A percentile compares a stretch with the other conserved stretches of the same genome.
phyloP scores from a whole-genome alignment of 2,888 invertebrate species.

The Stenchaetothrips biformis region DNA sequence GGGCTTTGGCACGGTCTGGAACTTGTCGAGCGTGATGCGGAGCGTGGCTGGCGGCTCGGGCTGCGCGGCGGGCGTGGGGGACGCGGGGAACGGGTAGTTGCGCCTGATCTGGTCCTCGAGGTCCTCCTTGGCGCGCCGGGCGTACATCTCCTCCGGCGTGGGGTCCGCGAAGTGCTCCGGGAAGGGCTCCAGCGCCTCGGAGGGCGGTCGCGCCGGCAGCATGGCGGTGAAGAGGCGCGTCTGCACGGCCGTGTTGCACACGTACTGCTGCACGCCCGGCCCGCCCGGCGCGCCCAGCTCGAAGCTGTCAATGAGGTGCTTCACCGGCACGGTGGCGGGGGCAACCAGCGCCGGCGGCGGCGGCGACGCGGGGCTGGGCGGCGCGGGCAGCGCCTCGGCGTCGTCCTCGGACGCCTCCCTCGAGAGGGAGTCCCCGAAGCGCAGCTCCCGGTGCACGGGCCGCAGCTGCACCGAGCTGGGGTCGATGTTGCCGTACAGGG shows the following conservation, averaged over 20 bases:
- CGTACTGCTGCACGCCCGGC: conserved; percentile 41
- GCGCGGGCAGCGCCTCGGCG: neutral
- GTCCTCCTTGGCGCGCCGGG: neutral
- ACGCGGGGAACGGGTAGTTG: conserved; percentile 1
- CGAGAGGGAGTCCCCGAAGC: conserved; percentile 10
- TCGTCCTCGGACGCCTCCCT: conserved; percentile 1
- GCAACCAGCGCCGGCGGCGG: neutral
- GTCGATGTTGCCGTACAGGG: conserved; percentile 31
- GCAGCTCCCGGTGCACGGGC: conserved; percentile 30
- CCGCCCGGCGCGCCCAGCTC: neutral
- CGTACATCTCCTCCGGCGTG: neutral
- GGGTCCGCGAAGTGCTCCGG: conserved; percentile 34
- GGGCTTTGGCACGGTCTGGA: conserved; percentile 12
- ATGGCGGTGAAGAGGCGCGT: conserved; percentile 40
- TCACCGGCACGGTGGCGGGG: neutral
- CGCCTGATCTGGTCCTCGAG: conserved; percentile 7
- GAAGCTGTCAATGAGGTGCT: conserved; percentile 18
- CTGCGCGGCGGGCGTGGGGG: neutral
- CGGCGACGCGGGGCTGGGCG: neutral
- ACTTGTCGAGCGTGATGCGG: conserved; percentile 5
- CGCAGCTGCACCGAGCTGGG: conserved; percentile 28
- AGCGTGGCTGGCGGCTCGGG: neutral
- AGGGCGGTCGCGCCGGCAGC: conserved; percentile 9
- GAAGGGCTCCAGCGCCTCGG: conserved; percentile 32
- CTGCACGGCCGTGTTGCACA: conserved; percentile 45